Evolutionary conservation across 2,888 invertebrate species (phyloP).

Genomic region (Heliconius erato): DNA sequence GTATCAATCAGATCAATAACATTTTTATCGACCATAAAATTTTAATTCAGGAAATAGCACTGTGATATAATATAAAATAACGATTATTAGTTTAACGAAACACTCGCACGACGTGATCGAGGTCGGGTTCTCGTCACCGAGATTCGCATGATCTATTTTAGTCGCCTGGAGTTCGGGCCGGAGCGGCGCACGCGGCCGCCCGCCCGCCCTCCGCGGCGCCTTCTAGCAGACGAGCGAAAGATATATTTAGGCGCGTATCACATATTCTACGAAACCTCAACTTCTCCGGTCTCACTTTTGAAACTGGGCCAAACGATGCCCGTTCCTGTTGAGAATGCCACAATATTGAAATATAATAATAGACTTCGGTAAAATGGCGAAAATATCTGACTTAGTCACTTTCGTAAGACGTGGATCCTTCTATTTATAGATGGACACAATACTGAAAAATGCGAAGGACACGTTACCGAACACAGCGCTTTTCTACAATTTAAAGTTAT

Average conservation of each 20-base stretch:
- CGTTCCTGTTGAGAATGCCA: slow-evolving; percentile 83
- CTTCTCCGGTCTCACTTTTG: slow-evolving; percentile 83
- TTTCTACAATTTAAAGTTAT: slow-evolving; percentile 40
- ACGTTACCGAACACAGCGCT: slow-evolving; percentile 49
- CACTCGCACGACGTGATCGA: slow-evolving; percentile 36
- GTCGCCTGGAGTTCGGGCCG: slow-evolving; percentile 58
- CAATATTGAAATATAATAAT: slow-evolving; percentile 85
- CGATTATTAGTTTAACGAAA: not conserved
- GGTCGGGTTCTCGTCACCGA: slow-evolving; percentile 51
- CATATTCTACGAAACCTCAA: slow-evolving; percentile 82
- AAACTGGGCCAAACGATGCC: slow-evolving; percentile 85
- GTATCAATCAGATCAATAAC: too few species aligned
- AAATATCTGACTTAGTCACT: slow-evolving; percentile 83
- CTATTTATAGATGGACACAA: slow-evolving; percentile 76
- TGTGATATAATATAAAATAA: not conserved
- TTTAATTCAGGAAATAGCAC: not conserved
- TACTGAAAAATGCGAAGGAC: slow-evolving; percentile 79
- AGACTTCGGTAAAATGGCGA: slow-evolving; percentile 76
- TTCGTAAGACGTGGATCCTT: slow-evolving; percentile 70
- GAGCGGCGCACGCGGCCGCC: slow-evolving; percentile 45
- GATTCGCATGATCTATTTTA: slow-evolving; percentile 70
- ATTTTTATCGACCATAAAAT: slow-evolving; percentile 5
- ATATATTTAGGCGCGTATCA: slow-evolving; percentile 81
- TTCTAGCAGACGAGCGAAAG: slow-evolving; percentile 56
- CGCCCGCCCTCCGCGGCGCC: slow-evolving; percentile 52